Percentiles rank a stretch among this genome's conserved stretches.
These are phyloP conservation scores for Drosophila pseudotalamancana DNA, from an alignment of 2,888 invertebrate genomes.

Conservation along the genomic window DNA sequence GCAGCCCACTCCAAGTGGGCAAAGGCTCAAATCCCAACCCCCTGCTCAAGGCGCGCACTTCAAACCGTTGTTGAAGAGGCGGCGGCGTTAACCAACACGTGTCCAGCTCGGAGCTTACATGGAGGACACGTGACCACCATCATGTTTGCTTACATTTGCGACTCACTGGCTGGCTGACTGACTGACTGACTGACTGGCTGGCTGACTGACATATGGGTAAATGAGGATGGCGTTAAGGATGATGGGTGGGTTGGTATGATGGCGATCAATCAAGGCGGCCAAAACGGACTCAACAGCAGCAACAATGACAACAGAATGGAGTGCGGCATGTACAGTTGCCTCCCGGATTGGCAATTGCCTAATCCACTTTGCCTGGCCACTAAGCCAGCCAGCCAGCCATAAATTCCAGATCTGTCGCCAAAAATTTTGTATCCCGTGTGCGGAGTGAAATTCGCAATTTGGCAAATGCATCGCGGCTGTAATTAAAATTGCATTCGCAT, in stretches of 20 bases:
- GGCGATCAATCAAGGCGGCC: constrained; percentile 80
- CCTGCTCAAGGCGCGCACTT: constrained; percentile 50
- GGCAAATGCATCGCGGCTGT: constrained; percentile 73
- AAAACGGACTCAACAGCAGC: constrained; percentile 38
- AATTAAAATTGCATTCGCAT: constrained; percentile 84
- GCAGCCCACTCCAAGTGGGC: constrained; percentile 29
- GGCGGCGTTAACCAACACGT: constrained; percentile 79
- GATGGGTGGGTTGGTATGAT: constrained; percentile 35
- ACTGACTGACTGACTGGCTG: too few relatives aligned
- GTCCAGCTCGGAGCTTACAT: constrained; percentile 78
- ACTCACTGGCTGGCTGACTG: constrained; percentile 72
- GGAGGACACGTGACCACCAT: constrained; percentile 84
- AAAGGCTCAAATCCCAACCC: constrained; percentile 34
- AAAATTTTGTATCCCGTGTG: background rate
- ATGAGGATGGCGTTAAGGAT: constrained; percentile 55
- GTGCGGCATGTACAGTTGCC: constrained; percentile 47
- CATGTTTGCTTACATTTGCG: constrained; percentile 84
- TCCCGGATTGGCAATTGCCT: background rate
- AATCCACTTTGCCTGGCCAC: constrained; percentile 42
- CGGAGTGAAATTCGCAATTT: constrained; percentile 64
- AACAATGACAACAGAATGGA: constrained; percentile 26
- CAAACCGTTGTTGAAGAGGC: constrained; percentile 64
- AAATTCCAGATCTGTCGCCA: constrained; percentile 57
- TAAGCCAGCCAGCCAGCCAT: constrained; percentile 56
- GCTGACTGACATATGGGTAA: constrained; percentile 73